Conservation (phyloP, 2,797 vertebrate species). For the Falco rusticolus region DNA sequence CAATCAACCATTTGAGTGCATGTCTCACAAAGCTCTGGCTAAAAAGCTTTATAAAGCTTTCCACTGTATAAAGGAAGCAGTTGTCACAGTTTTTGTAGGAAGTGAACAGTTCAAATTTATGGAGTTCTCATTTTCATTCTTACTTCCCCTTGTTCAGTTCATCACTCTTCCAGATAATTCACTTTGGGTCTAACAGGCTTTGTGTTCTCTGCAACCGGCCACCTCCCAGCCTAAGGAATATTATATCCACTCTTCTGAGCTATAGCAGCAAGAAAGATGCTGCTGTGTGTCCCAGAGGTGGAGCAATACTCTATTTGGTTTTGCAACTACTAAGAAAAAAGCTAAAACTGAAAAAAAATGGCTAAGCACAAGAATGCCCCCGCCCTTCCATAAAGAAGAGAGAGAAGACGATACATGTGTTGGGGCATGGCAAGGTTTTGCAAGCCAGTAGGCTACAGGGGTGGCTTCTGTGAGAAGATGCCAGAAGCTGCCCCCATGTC, state of each 20-base stretch:
- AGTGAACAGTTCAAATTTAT: neutral
- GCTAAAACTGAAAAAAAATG: neutral
- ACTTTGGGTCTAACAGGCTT: neutral
- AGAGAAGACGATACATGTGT: neutral
- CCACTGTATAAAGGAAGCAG: neutral
- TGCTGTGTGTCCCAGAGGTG: neutral
- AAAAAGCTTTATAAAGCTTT: neutral
- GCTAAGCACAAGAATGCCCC: neutral
- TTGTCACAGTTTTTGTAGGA: neutral
- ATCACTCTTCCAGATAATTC: neutral
- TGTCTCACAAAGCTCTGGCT: neutral
- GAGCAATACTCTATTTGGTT: neutral
- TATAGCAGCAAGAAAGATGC: neutral
- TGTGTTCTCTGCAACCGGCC: neutral
- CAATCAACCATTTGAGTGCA: neutral
- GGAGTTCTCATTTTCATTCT: slow-evolving; percentile 32
- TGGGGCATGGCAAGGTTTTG: neutral
- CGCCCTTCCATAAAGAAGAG: neutral
- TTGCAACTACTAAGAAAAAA: neutral
- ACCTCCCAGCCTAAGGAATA: neutral
- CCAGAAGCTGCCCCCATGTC: neutral
- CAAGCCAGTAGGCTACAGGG: neutral
- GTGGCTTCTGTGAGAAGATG: neutral
- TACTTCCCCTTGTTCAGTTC: neutral
- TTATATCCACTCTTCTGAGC: neutral